Conservation (phyloP, 2,888 invertebrate species). For the Phytoseiulus persimilis region DNA sequence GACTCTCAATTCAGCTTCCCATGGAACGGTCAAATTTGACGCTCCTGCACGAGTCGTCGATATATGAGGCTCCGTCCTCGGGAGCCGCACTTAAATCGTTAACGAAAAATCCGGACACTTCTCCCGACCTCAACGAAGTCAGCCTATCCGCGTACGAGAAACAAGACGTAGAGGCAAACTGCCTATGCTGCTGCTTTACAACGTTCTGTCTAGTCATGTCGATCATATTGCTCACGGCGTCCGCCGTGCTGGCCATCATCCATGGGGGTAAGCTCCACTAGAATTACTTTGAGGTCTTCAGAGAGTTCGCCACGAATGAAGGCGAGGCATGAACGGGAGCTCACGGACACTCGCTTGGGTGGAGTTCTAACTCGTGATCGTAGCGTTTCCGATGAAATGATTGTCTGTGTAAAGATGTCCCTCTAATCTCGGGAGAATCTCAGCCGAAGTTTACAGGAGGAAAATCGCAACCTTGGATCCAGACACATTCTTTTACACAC, state of each 20-base stretch:
- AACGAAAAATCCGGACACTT: background rate
- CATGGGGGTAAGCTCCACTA: background rate
- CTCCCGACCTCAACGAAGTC: background rate
- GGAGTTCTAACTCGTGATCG: no score
- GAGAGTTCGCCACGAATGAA: no score
- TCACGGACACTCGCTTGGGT: no score
- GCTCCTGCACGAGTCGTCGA: slow-evolving; percentile 28
- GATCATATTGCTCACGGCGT: slow-evolving; percentile 14
- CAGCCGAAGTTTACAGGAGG: slow-evolving; percentile 25
- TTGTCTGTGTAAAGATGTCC: no score
- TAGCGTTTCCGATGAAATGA: no score
- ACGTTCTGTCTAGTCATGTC: slow-evolving; percentile 38
- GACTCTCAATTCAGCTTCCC: background rate
- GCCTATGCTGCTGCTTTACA: slow-evolving; percentile 32
- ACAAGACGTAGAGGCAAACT: slow-evolving; percentile 10
- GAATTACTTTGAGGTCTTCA: no score
- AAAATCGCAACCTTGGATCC: slow-evolving; percentile 35
- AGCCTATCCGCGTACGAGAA: background rate
- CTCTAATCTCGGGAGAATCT: no score
- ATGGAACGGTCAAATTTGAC: slow-evolving; percentile 6
- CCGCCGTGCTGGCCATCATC: slow-evolving; percentile 23
- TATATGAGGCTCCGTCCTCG: slow-evolving; percentile 10
- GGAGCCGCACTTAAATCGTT: background rate
- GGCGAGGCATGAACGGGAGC: no score
- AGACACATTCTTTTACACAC: slow-evolving; percentile 30